Evolutionary conservation across 2,113 vertebrate genomes (phyloP), one percentile per base, ranked within the genome.

Genomic region (Percopsis transmontana): DNA sequence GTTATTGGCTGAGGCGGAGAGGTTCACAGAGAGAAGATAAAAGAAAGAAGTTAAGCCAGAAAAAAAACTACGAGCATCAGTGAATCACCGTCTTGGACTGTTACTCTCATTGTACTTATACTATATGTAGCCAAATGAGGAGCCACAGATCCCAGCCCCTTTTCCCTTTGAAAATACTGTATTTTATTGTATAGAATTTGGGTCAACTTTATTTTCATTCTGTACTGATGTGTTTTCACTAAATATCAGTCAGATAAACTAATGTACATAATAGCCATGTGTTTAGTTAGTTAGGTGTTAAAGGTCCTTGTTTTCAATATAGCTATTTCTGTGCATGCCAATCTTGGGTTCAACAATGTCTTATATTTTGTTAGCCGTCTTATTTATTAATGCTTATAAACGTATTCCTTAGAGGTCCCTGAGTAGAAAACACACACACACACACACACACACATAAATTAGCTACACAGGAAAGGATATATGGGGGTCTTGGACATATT

Each of bases 371-470:
- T 68, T 84, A 78, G 70, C 62, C 62, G 64, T 82, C 18, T 62
- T 62, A 90, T 90, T 90, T 89, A 88, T 90, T 90, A 70, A 68
- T 61, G 9, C 24, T 23, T 63, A 58, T 58, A 55, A 69, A 68
- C 15, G 41, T 1, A 9, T n/a, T n/a, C n/a, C n/a, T n/a, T n/a
- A n/a, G n/a, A n/a, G n/a, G n/a, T n/a, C n/a, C n/a, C n/a, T n/a
- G n/a, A n/a, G n/a, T n/a, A n/a, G n/a, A n/a, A n/a, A n/a, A n/a
- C n/a, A n/a, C n/a, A n/a, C n/a, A n/a, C n/a, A n/a, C n/a, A n/a
- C n/a, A n/a, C n/a, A n/a, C n/a, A n/a, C n/a, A n/a, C n/a, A n/a
- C n/a, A n/a, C n/a, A n/a, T n/a, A n/a, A n/a, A n/a, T n/a, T n/a
- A n/a, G n/a, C n/a, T n/a, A n/a, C n/a, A n/a, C n/a, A n/a, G n/a